These are phyloP conservation scores for Micromesistius poutassou DNA, from an alignment of 2,797 vertebrate genomes.

Conservation along the genomic window DNA sequence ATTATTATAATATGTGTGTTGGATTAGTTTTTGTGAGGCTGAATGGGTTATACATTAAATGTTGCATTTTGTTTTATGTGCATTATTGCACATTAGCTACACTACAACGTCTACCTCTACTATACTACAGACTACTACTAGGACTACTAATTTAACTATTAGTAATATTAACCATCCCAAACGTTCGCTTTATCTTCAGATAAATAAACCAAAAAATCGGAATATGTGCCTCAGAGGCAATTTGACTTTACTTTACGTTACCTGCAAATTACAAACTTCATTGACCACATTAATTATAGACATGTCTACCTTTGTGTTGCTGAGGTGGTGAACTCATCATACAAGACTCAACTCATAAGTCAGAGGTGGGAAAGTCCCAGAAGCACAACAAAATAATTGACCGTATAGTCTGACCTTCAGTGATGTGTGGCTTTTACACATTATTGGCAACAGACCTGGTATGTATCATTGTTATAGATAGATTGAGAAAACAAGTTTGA, in stretches of 20 bases:
- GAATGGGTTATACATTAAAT: too few relatives aligned
- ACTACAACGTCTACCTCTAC: too few relatives aligned
- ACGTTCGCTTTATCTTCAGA: neutral
- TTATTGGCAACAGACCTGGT: neutral
- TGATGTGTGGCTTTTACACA: slow-evolving; percentile 5
- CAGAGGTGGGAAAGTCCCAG: slow-evolving; percentile 64
- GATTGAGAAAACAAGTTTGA: neutral
- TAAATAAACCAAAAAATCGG: neutral
- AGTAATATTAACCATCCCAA: neutral
- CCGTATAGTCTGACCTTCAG: slow-evolving; percentile 11
- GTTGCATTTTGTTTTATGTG: too few relatives aligned
- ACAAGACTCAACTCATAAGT: slow-evolving; percentile 61
- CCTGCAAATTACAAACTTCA: slow-evolving; percentile 61
- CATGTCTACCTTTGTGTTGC: slow-evolving; percentile 39
- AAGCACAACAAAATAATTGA: slow-evolving; percentile 54
- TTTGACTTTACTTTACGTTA: slow-evolving; percentile 42
- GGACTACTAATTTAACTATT: neutral
- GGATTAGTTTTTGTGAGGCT: too few relatives aligned
- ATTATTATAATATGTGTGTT: too few relatives aligned
- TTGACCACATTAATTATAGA: slow-evolving; percentile 68
- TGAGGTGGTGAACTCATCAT: slow-evolving; percentile 44
- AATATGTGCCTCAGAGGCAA: slow-evolving; percentile 2
- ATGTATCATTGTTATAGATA: neutral
- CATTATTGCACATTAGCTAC: too few relatives aligned
- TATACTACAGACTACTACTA: neutral